Conservation (phyloP, 1,140 invertebrate genomes). For the Bombus polaris region DNA sequence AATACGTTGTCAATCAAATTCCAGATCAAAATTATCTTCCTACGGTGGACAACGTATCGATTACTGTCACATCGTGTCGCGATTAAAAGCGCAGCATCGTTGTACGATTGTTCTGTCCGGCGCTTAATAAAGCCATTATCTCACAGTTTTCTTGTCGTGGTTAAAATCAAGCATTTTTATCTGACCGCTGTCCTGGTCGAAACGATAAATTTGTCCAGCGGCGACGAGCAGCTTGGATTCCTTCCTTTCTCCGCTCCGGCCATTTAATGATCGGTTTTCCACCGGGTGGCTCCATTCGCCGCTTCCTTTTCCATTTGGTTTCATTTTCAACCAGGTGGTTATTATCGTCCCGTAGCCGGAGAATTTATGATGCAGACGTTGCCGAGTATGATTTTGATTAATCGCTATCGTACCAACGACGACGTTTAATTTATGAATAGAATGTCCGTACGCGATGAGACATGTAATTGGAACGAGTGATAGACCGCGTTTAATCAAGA, state of each 20-base stretch:
- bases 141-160: neutral
- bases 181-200: neutral
- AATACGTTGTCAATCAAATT: too few relatives aligned
- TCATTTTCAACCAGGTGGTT: slow-evolving; percentile 10
- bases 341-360: neutral
- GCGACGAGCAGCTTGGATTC: neutral
- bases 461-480: slow-evolving; percentile 10
- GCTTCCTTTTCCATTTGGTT: neutral
- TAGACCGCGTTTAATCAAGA: neutral
- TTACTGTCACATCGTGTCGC: too few relatives aligned
- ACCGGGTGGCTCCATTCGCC: neutral
- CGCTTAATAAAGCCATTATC: slow-evolving; percentile 1
- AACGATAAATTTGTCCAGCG: slow-evolving; percentile 19
- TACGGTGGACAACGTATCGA: too few relatives aligned
- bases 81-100: neutral
- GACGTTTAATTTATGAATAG: slow-evolving; percentile 21
- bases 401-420: neutral
- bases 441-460: neutral
- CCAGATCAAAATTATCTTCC: too few relatives aligned
- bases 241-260: neutral
- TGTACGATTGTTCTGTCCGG: neutral
- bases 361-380: slow-evolving; percentile 2
- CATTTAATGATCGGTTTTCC: slow-evolving; percentile 8
- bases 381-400: slow-evolving; percentile 18
- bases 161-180: slow-evolving; percentile 2